Conservation (phyloP, 1,140 invertebrate species). For the Pachypsylla venusta region DNA sequence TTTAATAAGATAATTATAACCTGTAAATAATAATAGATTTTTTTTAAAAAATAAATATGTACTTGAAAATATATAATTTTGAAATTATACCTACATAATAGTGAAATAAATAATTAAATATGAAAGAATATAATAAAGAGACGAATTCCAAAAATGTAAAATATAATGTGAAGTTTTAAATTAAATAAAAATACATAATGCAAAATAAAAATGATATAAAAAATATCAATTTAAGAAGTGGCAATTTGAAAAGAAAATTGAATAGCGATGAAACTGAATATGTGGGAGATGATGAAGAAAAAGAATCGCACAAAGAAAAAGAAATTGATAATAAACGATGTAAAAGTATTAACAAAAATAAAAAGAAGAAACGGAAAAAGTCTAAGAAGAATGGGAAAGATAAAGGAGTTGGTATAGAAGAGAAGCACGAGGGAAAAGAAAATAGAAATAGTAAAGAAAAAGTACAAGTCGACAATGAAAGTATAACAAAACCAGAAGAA, state of each 20-base stretch:
- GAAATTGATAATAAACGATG: not conserved
- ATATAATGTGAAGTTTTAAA: not conserved
- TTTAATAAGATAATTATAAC: too few species aligned
- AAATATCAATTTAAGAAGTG: slow-evolving; percentile 5
- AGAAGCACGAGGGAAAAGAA: not conserved
- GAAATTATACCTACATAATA: too few species aligned
- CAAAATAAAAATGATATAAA: slow-evolving; percentile 7
- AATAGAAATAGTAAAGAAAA: not conserved
- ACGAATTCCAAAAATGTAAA: not conserved
- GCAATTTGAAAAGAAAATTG: not conserved
- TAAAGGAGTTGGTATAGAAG: too few species aligned
- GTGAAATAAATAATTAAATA: too few species aligned
- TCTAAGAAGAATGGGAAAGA: not conserved
- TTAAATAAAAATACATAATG: slow-evolving; percentile 5
- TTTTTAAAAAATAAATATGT: too few species aligned
- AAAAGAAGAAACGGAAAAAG: slow-evolving; percentile 1
- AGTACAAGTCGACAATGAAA: not conserved
- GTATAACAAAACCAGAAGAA: not conserved
- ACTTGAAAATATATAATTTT: too few species aligned
- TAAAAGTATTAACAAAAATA: slow-evolving; percentile 3
- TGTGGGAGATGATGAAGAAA: not conserved
- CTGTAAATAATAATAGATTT: too few species aligned
- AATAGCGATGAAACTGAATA: not conserved
- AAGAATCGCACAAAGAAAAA: not conserved
- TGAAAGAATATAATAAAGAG: not conserved